These are phyloP conservation scores for Sceliomorpha sp. DNA, from an alignment of 2,888 invertebrate genomes.

Conservation along the genomic window DNA sequence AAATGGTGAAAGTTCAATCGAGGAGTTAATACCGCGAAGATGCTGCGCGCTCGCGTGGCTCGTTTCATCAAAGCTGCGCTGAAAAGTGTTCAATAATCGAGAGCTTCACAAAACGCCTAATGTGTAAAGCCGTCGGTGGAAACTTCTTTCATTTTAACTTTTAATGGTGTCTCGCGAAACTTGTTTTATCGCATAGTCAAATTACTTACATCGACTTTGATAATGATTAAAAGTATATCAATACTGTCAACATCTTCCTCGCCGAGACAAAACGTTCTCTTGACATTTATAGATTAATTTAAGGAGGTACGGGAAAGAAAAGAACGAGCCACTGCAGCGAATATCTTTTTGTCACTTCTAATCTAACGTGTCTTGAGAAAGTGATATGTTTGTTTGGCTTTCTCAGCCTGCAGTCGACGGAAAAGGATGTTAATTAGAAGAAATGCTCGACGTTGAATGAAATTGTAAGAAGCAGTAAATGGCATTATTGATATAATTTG, in stretches of 20 bases:
- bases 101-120: slow-evolving; percentile 39
- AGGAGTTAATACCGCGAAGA: slow-evolving; percentile 19
- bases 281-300: no score
- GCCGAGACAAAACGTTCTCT: not conserved
- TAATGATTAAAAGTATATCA: slow-evolving; percentile 20
- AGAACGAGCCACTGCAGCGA: no score
- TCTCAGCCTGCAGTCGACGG: no score
- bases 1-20: slow-evolving; percentile 3
- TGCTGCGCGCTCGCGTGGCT: slow-evolving; percentile 16
- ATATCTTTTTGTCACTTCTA: no score
- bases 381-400: no score
- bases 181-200: slow-evolving; percentile 34
- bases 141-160: slow-evolving; percentile 47
- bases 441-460: no score
- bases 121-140: slow-evolving; percentile 28
- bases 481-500: no score
- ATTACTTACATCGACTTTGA: slow-evolving; percentile 31
- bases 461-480: no score
- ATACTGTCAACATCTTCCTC: no score
- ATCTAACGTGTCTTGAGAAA: no score
- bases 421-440: no score
- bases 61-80: slow-evolving; percentile 27
- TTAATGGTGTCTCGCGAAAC: slow-evolving; percentile 30
- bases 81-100: slow-evolving; percentile 42
- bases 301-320: no score